A percentile compares a stretch with the other conserved stretches of the same genome.
Conservation (phyloP, 2,888 invertebrate species). For the Thysanoteuthis rhombus region DNA sequence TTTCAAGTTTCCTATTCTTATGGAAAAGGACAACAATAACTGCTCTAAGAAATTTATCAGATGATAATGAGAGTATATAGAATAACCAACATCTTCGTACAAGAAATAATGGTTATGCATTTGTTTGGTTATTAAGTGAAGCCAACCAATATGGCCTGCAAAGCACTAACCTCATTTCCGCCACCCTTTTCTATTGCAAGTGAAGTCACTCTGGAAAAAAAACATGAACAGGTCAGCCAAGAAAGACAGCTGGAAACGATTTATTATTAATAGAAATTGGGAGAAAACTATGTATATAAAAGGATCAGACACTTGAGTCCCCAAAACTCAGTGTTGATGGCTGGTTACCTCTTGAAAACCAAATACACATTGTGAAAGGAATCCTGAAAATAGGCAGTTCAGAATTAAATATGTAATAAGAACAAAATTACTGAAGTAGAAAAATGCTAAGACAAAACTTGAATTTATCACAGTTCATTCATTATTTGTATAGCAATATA, state of each 20-base stretch:
- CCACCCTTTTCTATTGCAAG: slow-evolving; percentile 47
- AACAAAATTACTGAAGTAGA: neutral
- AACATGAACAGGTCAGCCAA: neutral
- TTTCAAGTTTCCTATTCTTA: too few species aligned
- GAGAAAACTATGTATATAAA: neutral
- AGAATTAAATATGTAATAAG: neutral
- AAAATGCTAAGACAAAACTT: too few species aligned
- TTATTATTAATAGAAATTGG: neutral
- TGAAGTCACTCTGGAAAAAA: slow-evolving; percentile 51
- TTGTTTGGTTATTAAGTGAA: too few species aligned
- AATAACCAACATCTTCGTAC: neutral
- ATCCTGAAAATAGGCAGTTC: neutral
- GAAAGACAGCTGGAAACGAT: neutral
- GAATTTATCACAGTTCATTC: too few species aligned
- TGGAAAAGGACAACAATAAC: too few species aligned
- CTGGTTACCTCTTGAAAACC: neutral
- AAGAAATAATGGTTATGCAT: neutral
- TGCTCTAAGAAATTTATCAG: too few species aligned
- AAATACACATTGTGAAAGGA: neutral
- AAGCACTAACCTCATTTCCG: slow-evolving; percentile 50
- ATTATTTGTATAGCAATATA: neutral
- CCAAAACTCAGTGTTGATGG: neutral
- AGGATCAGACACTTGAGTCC: neutral
- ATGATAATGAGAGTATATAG: neutral
- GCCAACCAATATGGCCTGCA: neutral